These are phyloP conservation scores for Pristionchus mayeri DNA, from an alignment of 2,888 invertebrate species.

Conservation along the genomic window DNA sequence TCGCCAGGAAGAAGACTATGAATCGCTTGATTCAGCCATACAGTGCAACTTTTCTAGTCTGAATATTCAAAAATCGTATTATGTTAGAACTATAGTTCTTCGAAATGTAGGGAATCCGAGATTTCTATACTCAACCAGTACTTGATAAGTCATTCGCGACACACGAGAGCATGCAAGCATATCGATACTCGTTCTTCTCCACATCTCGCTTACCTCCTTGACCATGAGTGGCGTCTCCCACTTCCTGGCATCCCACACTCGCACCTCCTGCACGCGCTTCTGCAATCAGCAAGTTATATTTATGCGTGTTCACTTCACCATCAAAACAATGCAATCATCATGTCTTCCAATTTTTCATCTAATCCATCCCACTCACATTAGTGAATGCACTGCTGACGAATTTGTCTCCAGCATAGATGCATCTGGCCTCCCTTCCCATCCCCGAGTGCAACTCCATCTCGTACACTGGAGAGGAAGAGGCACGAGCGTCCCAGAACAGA, in stretches of 20 bases:
- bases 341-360: no score
- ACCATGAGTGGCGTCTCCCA: conserved; percentile 83
- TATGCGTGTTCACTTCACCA: neutral
- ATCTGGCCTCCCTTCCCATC: conserved; percentile 79
- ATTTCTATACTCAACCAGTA: no score
- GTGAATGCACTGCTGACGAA: conserved; percentile 92
- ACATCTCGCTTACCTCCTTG: conserved; percentile 21
- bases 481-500: conserved; percentile 77
- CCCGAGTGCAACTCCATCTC: conserved; percentile 64
- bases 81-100: no score
- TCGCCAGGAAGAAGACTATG: no score
- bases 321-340: neutral
- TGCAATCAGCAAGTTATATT: conserved; percentile 69
- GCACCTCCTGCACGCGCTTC: conserved; percentile 89
- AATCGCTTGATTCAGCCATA: no score
- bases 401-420: conserved; percentile 91
- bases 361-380: conserved; percentile 78
- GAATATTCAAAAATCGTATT: no score
- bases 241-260: conserved; percentile 89
- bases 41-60: no score
- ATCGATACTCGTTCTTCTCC: no score
- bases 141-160: no score
- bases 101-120: no score
- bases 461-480: conserved; percentile 70
- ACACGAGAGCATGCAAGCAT: neutral